phyloP scores from a whole-genome alignment of 1,140 invertebrate species.

The Bombus haemorrhoidalis region DNA sequence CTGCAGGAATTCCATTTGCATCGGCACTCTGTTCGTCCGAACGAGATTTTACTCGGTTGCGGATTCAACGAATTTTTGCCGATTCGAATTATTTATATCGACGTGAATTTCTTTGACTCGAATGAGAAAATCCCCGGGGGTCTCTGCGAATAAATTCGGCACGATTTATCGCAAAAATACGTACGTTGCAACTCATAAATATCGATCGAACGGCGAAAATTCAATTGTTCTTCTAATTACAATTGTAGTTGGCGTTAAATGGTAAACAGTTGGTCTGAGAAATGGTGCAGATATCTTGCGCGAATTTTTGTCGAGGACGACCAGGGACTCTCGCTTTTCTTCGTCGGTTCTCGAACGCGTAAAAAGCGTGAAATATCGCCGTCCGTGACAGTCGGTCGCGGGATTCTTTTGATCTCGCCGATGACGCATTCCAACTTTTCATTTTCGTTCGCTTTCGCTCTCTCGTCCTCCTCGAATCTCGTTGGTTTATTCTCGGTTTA shows the following conservation, averaged over 20 bases:
- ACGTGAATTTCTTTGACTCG: too few relatives aligned
- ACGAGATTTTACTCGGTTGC: background rate
- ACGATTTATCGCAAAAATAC: too few relatives aligned
- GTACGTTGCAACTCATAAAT: too few relatives aligned
- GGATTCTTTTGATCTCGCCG: conserved; percentile 43
- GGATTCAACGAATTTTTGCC: background rate
- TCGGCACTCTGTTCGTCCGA: background rate
- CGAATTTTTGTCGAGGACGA: conserved; percentile 2
- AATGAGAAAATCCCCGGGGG: too few relatives aligned
- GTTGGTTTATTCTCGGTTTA: conserved; percentile 3
- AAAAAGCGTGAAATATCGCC: conserved; percentile 60
- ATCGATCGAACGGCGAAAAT: background rate
- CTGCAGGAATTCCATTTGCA: conserved; percentile 19
- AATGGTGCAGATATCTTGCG: background rate
- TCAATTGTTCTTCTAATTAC: background rate
- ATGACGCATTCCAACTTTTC: conserved; percentile 25
- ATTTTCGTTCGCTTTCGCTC: background rate
- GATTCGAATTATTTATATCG: too few relatives aligned
- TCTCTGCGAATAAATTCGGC: too few relatives aligned
- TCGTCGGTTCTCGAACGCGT: conserved; percentile 41
- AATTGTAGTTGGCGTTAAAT: too few relatives aligned
- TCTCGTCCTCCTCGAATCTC: background rate
- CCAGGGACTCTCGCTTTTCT: conserved; percentile 28
- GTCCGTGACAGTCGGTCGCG: conserved; percentile 39
- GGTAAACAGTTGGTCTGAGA: too few relatives aligned